phyloP scores from a whole-genome alignment of 2,113 vertebrate genomes.

The Phalacrocorax brasilianus region DNA sequence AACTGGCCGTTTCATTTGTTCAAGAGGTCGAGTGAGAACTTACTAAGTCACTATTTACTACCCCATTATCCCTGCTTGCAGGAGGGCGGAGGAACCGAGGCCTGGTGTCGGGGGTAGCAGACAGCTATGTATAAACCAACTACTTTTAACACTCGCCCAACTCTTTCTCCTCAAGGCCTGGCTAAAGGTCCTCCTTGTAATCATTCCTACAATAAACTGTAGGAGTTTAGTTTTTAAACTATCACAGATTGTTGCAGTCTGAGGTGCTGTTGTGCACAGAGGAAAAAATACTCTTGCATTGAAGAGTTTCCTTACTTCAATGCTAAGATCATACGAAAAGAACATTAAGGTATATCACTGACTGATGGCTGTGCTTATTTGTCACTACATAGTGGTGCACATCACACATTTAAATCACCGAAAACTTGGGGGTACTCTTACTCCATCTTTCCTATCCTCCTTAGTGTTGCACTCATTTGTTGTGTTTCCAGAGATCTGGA shows the following conservation, averaged over 20 bases:
- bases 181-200: not conserved
- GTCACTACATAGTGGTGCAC: not conserved
- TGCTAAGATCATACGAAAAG: not conserved
- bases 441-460: not conserved
- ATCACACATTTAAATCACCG: not conserved
- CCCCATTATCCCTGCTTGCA: not conserved
- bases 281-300: not conserved
- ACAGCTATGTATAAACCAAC: not conserved
- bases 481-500: not conserved
- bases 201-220: not conserved
- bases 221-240: not conserved
- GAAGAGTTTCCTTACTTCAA: not conserved
- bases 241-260: not conserved
- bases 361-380: not conserved
- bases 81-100: not conserved
- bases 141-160: not conserved
- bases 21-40: not conserved
- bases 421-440: not conserved
- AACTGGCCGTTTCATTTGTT: fast-evolving
- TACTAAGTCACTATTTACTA: not conserved
- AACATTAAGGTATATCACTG: fast-evolving
- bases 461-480: not conserved
- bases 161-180: not conserved
- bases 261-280: not conserved
- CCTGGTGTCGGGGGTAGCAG: not conserved